Conservation (phyloP, 2,888 invertebrate genomes). For the Trichacis sp. region DNA sequence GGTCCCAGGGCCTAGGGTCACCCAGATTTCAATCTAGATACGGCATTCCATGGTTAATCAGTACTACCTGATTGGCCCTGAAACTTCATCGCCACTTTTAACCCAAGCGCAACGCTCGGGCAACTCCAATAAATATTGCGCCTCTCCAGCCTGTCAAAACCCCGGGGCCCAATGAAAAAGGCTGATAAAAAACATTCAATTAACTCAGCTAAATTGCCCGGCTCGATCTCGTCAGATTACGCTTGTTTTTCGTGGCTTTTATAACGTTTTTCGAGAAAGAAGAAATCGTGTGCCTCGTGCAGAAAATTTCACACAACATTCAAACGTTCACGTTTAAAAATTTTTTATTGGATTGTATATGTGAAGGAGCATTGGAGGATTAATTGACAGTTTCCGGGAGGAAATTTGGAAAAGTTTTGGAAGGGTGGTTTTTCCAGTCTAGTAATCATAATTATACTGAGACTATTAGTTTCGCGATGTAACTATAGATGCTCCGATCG, state of each 20-base stretch:
- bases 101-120: constrained; percentile 9
- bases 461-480: constrained; percentile 33
- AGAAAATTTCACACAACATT: no score
- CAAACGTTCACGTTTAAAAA: no score
- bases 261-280: no score
- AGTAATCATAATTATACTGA: constrained; percentile 36
- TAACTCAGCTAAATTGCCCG: not conserved
- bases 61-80: constrained; percentile 64
- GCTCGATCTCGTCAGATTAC: no score
- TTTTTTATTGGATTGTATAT: no score
- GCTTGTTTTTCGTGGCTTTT: no score
- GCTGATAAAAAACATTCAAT: not conserved
- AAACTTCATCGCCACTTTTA: constrained; percentile 55
- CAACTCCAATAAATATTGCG: not conserved
- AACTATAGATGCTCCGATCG: constrained; percentile 36
- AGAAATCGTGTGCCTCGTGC: no score
- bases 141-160: not conserved
- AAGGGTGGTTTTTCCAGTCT: no score
- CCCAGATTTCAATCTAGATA: constrained; percentile 69
- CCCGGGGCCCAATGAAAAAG: not conserved
- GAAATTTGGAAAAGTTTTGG: no score
- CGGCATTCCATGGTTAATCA: constrained; percentile 68
- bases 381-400: no score
- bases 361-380: no score
- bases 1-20: constrained; percentile 67